Percentiles rank a stretch among this genome's conserved stretches.
These are phyloP conservation scores for Actinostola sp. DNA, from an alignment of 92 coral and sea anemone species.

Conservation along the genomic window DNA sequence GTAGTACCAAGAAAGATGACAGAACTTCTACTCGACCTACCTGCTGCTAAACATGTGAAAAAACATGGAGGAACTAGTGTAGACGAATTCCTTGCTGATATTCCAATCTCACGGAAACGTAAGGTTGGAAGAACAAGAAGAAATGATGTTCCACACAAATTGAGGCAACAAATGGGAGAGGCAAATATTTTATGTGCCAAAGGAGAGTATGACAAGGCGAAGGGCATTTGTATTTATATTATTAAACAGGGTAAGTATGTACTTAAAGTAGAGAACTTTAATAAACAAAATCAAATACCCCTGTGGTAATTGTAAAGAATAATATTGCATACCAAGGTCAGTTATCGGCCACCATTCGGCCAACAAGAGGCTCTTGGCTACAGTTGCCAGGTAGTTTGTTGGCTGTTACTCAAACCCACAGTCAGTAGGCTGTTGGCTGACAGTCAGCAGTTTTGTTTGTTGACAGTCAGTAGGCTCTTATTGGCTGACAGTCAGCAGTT, in stretches of 20 bases:
- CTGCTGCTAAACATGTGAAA: slow-evolving; percentile 65
- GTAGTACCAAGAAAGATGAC: slow-evolving; percentile 82
- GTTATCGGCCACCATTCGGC: too few species aligned
- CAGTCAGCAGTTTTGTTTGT: too few species aligned
- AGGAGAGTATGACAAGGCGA: slow-evolving; percentile 88
- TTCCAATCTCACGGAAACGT: slow-evolving; percentile 64
- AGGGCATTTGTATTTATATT: slow-evolving; percentile 84
- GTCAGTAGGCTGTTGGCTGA: too few species aligned
- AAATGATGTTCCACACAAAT: slow-evolving; percentile 67
- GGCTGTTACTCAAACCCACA: too few species aligned
- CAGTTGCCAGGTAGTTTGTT: too few species aligned
- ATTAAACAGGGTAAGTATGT: slow-evolving; percentile 81
- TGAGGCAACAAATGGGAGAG: slow-evolving; percentile 78
- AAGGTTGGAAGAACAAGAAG: slow-evolving; percentile 54
- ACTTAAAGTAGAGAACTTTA: neutral
- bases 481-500: too few species aligned
- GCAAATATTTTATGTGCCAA: slow-evolving; percentile 89
- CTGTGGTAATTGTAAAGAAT: neutral
- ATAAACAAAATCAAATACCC: neutral
- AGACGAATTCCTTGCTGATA: slow-evolving; percentile 89
- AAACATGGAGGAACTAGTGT: slow-evolving; percentile 78
- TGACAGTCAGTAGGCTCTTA: too few species aligned
- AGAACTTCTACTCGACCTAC: slow-evolving; percentile 75
- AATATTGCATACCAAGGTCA: too few species aligned
- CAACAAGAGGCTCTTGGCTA: too few species aligned